Percentiles rank a stretch among this genome's conserved stretches.
These are phyloP conservation scores for Vanessa cardui DNA, from an alignment of 2,888 invertebrate species.

Conservation along the genomic window DNA sequence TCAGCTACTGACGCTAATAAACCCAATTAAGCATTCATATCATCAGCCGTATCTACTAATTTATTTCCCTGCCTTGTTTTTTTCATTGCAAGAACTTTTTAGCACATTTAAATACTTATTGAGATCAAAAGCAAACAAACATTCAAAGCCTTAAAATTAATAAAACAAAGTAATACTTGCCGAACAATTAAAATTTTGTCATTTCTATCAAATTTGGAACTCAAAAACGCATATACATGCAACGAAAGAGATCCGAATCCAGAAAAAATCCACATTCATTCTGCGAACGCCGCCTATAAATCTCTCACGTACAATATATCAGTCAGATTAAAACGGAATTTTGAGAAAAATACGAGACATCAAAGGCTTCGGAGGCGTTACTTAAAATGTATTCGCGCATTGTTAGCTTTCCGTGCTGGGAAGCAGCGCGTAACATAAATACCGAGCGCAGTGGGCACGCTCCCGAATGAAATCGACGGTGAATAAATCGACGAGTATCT, in stretches of 20 bases:
- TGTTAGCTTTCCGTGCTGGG: constrained; percentile 68
- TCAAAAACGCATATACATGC: neutral
- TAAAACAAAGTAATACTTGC: too few relatives aligned
- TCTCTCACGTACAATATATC: constrained; percentile 39
- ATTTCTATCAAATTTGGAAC: too few relatives aligned
- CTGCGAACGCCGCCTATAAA: constrained; percentile 33
- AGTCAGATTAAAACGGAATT: constrained; percentile 64
- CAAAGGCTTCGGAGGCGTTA: constrained; percentile 65
- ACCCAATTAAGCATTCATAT: constrained; percentile 6
- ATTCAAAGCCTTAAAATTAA: too few relatives aligned
- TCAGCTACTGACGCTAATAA: constrained; percentile 44
- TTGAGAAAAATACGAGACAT: constrained; percentile 67
- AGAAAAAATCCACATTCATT: constrained; percentile 16
- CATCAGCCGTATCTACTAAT: constrained; percentile 13
- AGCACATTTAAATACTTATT: too few relatives aligned
- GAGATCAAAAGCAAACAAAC: too few relatives aligned
- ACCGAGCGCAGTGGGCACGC: constrained; percentile 69
- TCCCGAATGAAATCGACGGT: constrained; percentile 69
- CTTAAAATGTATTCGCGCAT: constrained; percentile 73
- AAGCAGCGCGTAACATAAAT: constrained; percentile 70
- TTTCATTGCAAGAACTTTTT: too few relatives aligned
- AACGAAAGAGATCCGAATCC: constrained; percentile 11
- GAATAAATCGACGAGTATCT: constrained; percentile 69
- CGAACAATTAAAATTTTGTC: too few relatives aligned
- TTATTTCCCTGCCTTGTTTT: neutral